These are phyloP conservation scores for Drosophila parabipectinata DNA, from an alignment of 1,140 invertebrate genomes.

Conservation along the genomic window DNA sequence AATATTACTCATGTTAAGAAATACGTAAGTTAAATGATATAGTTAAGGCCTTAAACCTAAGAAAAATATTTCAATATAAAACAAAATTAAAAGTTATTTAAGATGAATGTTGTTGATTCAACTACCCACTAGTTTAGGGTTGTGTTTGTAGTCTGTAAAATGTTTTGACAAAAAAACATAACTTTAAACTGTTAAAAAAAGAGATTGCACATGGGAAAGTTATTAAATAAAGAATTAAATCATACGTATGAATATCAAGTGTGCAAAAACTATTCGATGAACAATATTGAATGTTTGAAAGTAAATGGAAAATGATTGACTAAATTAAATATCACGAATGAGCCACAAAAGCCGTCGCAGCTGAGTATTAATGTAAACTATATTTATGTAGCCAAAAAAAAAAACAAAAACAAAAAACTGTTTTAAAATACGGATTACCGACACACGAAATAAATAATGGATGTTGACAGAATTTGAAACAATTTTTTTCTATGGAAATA, in stretches of 20 bases:
- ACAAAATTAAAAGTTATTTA: not conserved
- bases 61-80: not conserved
- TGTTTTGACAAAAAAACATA: constrained; percentile 1
- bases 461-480: constrained; percentile 37
- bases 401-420: constrained; percentile 13
- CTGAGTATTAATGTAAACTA: constrained; percentile 53
- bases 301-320: constrained; percentile 2
- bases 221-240: constrained; percentile 1
- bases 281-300: constrained; percentile 16
- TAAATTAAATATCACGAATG: constrained; percentile 7
- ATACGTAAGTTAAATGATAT: constrained; percentile 19
- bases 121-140: constrained; percentile 40
- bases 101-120: constrained; percentile 24
- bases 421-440: constrained; percentile 46
- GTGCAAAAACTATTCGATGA: constrained; percentile 11
- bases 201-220: constrained; percentile 5
- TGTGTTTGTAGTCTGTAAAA: constrained; percentile 28
- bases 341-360: constrained; percentile 38
- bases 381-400: constrained; percentile 25
- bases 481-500: constrained; percentile 2
- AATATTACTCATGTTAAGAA: constrained; percentile 12
- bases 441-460: constrained; percentile 60
- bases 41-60: not conserved
- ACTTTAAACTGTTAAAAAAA: constrained; percentile 6
- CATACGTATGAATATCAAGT: constrained; percentile 1